Conservation (phyloP, 2,888 invertebrate species). For the Conistra vaccinii region DNA sequence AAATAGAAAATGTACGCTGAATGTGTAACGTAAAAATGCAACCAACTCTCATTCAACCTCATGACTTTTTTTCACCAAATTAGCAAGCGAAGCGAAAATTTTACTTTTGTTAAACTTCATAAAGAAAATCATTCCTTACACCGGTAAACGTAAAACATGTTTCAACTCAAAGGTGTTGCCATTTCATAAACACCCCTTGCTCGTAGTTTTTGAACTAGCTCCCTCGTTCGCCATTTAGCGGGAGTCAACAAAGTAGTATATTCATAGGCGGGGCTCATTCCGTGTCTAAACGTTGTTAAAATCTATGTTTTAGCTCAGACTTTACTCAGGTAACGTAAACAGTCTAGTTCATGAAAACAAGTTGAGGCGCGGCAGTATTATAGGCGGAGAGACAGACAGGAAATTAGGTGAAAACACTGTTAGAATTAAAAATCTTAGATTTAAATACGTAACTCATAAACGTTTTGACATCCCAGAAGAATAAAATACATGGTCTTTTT, state of each 20-base stretch:
- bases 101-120: conserved; percentile 4
- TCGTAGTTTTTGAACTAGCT: conserved; percentile 35
- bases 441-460: too few relatives aligned
- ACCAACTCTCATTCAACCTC: neutral
- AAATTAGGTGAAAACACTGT: conserved; percentile 7
- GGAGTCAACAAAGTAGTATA: conserved; percentile 54
- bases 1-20: neutral
- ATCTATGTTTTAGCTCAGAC: conserved; percentile 61
- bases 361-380: conserved; percentile 53
- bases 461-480: too few relatives aligned
- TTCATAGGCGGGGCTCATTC: conserved; percentile 55
- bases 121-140: conserved; percentile 16
- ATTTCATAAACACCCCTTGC: conserved; percentile 29
- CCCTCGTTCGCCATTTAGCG: conserved; percentile 29
- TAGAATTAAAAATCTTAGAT: too few relatives aligned
- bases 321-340: conserved; percentile 61
- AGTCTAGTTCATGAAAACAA: conserved; percentile 43
- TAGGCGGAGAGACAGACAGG: conserved; percentile 38
- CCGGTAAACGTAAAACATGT: conserved; percentile 3
- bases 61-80: conserved; percentile 17
- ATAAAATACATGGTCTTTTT: too few relatives aligned
- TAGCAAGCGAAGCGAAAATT: neutral
- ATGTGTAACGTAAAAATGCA: neutral
- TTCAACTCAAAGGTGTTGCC: conserved; percentile 38
- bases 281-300: conserved; percentile 66